Percentiles rank a stretch among this genome's conserved stretches.
Evolutionary conservation across 2,888 invertebrate genomes (phyloP).

Genomic region (Phortica okadai): DNA sequence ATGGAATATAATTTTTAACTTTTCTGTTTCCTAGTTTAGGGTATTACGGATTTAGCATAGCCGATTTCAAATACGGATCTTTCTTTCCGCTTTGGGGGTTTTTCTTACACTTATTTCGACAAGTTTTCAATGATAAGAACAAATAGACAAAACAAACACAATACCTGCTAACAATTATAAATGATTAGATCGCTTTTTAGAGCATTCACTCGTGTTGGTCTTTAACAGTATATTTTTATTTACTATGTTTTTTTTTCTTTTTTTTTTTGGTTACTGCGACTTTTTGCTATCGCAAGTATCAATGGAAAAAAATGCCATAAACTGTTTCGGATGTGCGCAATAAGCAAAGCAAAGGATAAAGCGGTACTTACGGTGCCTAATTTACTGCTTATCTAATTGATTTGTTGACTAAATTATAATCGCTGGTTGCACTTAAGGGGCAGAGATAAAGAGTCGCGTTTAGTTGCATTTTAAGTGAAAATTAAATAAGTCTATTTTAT

Average conservation of each 20-base stretch:
- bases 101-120: conserved; percentile 46
- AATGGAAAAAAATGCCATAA: neutral
- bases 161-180: conserved; percentile 65
- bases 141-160: conserved; percentile 67
- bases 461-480: no score
- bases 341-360: no score
- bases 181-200: conserved; percentile 69
- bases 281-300: neutral
- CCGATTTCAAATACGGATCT: neutral
- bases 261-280: neutral
- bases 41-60: neutral
- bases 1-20: no score
- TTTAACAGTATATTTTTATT: conserved; percentile 60
- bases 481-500: no score
- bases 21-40: neutral
- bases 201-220: conserved; percentile 63
- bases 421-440: no score
- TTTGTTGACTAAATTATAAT: no score
- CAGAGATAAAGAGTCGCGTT: no score
- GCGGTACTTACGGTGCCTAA: no score
- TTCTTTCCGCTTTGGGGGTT: neutral
- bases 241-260: neutral
- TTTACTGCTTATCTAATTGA: no score
- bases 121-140: conserved; percentile 62
- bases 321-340: no score